Percentiles rank a stretch among this genome's conserved stretches.
These are phyloP conservation scores for Nasonovia ribisnigri DNA, from an alignment of 2,888 invertebrate genomes.

Conservation along the genomic window DNA sequence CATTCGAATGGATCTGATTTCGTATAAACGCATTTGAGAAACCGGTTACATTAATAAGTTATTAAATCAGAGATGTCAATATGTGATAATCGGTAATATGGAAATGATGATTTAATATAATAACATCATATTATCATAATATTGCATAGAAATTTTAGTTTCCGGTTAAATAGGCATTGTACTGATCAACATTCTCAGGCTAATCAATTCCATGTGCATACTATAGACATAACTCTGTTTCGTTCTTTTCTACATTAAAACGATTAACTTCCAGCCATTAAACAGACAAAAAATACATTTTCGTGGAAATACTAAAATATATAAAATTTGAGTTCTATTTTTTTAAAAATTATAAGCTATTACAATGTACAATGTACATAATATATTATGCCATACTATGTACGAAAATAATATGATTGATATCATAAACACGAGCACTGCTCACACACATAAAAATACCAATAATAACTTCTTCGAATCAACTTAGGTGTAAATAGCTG, in stretches of 20 bases:
- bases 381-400: not conserved
- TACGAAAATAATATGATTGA: not conserved
- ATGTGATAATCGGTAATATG: not conserved
- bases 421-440: not conserved
- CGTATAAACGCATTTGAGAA: not conserved
- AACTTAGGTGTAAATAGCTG: not conserved
- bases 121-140: not conserved
- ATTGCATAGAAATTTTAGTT: not conserved
- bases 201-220: not conserved
- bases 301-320: not conserved
- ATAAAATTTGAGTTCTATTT: not conserved
- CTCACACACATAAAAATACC: not conserved
- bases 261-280: not conserved
- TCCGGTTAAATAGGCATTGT: not conserved
- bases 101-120: not conserved
- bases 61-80: conserved; percentile 20
- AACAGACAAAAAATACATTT: not conserved
- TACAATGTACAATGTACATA: not conserved
- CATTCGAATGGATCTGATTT: not conserved
- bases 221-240: not conserved
- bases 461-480: not conserved
- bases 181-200: not conserved
- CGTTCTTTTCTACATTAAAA: not conserved
- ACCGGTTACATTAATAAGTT: not conserved
- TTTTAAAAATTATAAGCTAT: not conserved